Base-by-base conservation (phyloP, 2,797 vertebrate genomes). In the Antrozous pallidus region DNA sequence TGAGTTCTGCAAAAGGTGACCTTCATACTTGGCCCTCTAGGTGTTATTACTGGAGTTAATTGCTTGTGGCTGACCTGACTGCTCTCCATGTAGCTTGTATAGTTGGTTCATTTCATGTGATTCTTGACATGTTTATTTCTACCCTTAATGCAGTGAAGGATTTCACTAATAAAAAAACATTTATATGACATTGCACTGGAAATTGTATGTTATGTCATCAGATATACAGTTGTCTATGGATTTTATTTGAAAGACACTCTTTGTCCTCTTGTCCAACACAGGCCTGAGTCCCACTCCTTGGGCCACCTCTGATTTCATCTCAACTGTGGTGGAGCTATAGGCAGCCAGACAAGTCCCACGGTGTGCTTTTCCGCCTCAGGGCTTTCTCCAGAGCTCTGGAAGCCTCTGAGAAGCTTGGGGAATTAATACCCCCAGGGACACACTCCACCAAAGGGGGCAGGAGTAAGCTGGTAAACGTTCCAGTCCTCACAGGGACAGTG, bases 91-190 rank as follows among this genome's bases (percentile, higher is more conserved):
- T 86, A 90, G 89, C 61, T 94, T 67, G 70, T 74, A 75, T 47
- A 33, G n/a, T 45, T 65, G 87, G 45, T 90, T 95, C 70, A 31
- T 93, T 92, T 95, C 85, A 87, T 90, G 90, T 91, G 63, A 94
- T 88, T 80, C 86, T 91, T 88, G 71, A 82, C 24, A 38, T 88
- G 90, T 86, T 88, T 96, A 86, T 94, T 96, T 96, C 85, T 95
- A 89, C 69, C 73, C 51, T 89, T 91, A 90, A 92, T 89, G 49
- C 73, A 95, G 93, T 74, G 56, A 94, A 89, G 51, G 95, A 91
- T 95, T 95, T 96, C 93, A 96, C 95, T 97, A 97, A 97, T 97
- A 94, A 97, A 97, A 86, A 61, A 61, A n/a, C 28, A 17, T 96
- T 96, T 96, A 42, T 92, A 95, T 49, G 67, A 94, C 94, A 82